Conservation (phyloP, 2,113 vertebrate genomes). For the Oreochromis niloticus region DNA sequence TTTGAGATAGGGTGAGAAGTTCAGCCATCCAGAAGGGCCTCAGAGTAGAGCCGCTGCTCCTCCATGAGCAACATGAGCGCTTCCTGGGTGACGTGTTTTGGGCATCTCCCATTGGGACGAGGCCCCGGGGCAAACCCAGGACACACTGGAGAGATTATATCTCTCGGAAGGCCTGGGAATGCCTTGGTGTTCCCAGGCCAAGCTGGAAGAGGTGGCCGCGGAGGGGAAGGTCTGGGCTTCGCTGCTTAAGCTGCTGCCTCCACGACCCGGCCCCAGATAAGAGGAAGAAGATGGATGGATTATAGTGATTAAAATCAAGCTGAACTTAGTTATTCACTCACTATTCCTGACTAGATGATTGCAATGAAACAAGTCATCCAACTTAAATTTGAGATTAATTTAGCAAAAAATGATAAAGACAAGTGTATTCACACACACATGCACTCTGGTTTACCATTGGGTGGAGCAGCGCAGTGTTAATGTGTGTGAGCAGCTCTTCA, state of each 20-base stretch:
- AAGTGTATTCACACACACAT: not conserved
- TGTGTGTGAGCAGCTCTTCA: constrained; percentile 63
- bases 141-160: not conserved
- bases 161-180: not conserved
- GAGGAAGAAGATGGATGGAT: not conserved
- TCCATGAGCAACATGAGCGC: not conserved
- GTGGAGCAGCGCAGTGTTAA: constrained; percentile 70
- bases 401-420: not conserved
- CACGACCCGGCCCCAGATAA: not conserved
- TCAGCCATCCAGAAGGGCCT: not conserved
- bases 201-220: fast-evolving
- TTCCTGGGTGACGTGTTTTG: not conserved
- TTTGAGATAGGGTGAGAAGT: not conserved
- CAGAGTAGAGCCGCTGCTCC: not conserved
- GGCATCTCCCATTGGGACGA: not conserved
- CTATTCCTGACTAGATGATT: not conserved
- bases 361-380: not conserved
- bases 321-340: not conserved
- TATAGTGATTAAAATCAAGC: not conserved
- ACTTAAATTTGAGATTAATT: not conserved
- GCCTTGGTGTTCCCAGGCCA: not conserved
- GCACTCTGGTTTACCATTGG: constrained; percentile 74
- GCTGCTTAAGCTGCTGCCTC: not conserved
- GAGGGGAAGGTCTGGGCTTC: not conserved
- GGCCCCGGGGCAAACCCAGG: not conserved